Base-by-base conservation (phyloP, 2,888 invertebrate species). In the Acanthosepion lycidas region DNA sequence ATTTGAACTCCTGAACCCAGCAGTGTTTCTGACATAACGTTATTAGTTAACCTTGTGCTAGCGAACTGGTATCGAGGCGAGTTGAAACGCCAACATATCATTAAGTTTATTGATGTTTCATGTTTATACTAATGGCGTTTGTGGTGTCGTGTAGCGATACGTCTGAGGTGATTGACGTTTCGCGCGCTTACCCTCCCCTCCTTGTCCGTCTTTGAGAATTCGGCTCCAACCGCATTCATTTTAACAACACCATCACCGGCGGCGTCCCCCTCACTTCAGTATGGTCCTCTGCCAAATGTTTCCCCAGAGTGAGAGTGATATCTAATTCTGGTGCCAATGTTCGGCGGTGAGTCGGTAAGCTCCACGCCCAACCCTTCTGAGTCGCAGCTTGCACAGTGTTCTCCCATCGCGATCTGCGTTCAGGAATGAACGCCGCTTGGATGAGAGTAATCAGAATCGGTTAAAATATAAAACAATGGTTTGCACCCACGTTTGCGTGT, bases 81-180 rank as follows among this genome's bases (percentile, higher is more conserved):
- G 78, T 78, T 78, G 78, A 78, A 33, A 78, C 78, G 33, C 78
- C n/a, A 78, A 78, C 78, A 33, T 78, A 78, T n/a, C 78, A 78
- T 78, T 78, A 78, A 12, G 78, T 78, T 78, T 78, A 78, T 78
- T 78, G 78, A 78, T 78, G 78, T n/a, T 78, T 78, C 78, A 33
- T 78, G 78, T 78, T 78, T 78, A 78, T 78, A 78, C 78, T 78
- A 78, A 78, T 78, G 78, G 78, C 78, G 78, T 78, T 78, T 78
- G 78, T 18, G 78, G 78, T 78, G 78, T 78, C 78, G 78, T 78
- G 78, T 78, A 78, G 78, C 78, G 78, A 78, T 78, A n/a, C 78
- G 78, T 78, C 78, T 78, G 12, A 78, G n/a, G 78, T 78, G 78
- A 78, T 78, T 78, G 78, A 78, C 78, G 78, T n/a, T 78, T 78